A percentile compares a stretch with the other conserved stretches of the same genome.
Evolutionary conservation across 2,113 vertebrate species (phyloP).

Genomic region (Albula goreensis): DNA sequence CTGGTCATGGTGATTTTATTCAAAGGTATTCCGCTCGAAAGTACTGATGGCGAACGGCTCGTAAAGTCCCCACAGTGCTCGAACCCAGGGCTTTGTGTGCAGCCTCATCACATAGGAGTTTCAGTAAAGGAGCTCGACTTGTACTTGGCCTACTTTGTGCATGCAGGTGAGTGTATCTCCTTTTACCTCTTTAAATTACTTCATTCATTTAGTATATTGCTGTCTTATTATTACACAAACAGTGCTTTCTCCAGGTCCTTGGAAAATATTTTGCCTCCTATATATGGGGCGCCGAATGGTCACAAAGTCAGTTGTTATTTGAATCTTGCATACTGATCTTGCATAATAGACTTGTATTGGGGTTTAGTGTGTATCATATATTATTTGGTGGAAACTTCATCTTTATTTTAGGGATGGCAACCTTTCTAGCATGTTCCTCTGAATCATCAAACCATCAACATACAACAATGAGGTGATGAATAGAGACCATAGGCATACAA

Average conservation of each 20-base stretch:
- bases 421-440: neutral
- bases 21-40: conserved; percentile 99
- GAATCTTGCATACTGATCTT: neutral
- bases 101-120: conserved; percentile 98
- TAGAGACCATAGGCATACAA: neutral
- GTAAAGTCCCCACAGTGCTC: conserved; percentile 98
- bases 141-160: conserved; percentile 99
- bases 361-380: neutral
- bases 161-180: conserved; percentile 82
- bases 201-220: neutral
- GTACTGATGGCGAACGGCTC: conserved; percentile 97
- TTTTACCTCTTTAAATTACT: neutral
- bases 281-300: neutral
- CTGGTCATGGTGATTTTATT: conserved; percentile 99
- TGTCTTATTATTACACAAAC: neutral
- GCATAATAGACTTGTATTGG: neutral
- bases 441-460: neutral
- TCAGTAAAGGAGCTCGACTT: conserved; percentile 99
- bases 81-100: conserved; percentile 93
- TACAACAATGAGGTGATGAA: neutral
- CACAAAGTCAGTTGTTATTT: neutral
- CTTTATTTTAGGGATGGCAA: neutral
- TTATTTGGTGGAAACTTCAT: neutral
- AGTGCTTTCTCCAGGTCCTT: neutral
- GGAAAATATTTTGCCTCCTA: neutral